Conservation (phyloP, 2,797 vertebrate genomes). For the Odontamblyopus rebecca region DNA sequence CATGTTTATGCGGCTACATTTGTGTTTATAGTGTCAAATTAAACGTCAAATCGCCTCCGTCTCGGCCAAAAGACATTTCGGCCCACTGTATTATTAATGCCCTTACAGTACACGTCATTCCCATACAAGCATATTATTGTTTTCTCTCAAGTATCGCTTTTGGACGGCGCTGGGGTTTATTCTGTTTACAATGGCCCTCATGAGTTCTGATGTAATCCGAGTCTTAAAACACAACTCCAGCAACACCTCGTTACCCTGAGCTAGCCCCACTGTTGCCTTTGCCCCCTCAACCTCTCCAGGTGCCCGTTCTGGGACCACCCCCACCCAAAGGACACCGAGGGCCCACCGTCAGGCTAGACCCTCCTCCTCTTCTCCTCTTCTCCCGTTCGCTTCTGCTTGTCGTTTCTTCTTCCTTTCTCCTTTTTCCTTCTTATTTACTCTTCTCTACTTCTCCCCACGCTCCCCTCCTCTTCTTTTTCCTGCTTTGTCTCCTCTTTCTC, state of each 20-base stretch:
- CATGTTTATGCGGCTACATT: constrained; percentile 49
- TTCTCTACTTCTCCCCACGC: no score
- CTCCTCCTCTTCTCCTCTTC: constrained; percentile 43
- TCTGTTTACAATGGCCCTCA: constrained; percentile 67
- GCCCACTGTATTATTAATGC: constrained; percentile 54
- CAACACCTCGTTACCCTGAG: constrained; percentile 76
- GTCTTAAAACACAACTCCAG: constrained; percentile 67
- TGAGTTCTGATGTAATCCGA: constrained; percentile 70
- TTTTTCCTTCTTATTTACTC: no score
- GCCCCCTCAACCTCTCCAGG: constrained; percentile 59
- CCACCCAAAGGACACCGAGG: background rate
- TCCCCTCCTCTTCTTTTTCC: no score
- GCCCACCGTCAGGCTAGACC: background rate
- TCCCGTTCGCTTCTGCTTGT: constrained; percentile 27
- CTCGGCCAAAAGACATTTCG: constrained; percentile 57
- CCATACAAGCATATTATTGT: constrained; percentile 56
- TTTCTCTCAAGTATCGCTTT: constrained; percentile 53
- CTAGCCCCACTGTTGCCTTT: constrained; percentile 58
- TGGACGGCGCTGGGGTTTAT: constrained; percentile 30
- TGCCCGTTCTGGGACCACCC: constrained; percentile 55
- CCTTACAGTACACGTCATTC: constrained; percentile 47
- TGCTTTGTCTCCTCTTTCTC: no score
- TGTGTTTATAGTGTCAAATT: constrained; percentile 51
- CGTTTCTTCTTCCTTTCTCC: no score
- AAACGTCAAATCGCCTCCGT: constrained; percentile 50